Base-by-base conservation (phyloP, 2,797 vertebrate genomes). In the Crocidura indochinensis region DNA sequence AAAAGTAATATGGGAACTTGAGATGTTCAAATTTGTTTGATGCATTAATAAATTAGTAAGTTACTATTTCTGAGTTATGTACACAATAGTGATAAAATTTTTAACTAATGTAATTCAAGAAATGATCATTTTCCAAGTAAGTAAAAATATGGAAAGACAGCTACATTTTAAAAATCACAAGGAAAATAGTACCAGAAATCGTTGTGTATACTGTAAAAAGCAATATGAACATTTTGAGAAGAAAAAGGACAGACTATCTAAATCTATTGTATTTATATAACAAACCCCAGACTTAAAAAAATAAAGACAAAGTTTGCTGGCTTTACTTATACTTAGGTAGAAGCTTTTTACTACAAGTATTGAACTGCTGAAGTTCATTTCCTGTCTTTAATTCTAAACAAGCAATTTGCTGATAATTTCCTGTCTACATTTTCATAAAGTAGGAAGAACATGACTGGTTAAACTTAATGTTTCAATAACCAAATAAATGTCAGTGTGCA, bases 361-460 rank as follows among this genome's bases (percentile, higher is more conserved):
- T 96, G 95, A 96, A 96, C 97, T 94, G 91, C 91, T 96, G 95
- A 97, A 97, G 96, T 96, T 95, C 12, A 31, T 98, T 98, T 98
- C 97, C 97, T 98, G 97, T 84, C 95, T 96, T 95, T 97, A 96
- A 97, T 97, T 97, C 97, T 98, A 97, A 97, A 94, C 91, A 95
- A 95, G 91, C 89, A 97, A 90, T 94, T 97, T 96, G 94, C 91
- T 95, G 94, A 94, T 96, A 94, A 96, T 98, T 97, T 97, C 97
- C 96, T 96, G 93, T 97, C 95, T 93, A 96, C 96, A 95, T 97
- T 97, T 97, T 97, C 97, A 97, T 97, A 97, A 97, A 97, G 94
- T 69, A 97, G 95, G 97, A 96, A 95, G 94, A 96, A 95, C 96
- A 96, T 95, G 96, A 96, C 97, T 97, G 96, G 93, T 94, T 96